Evolutionary conservation across 1,140 invertebrate genomes (phyloP).

Genomic region (Leptoteleia sp.): DNA sequence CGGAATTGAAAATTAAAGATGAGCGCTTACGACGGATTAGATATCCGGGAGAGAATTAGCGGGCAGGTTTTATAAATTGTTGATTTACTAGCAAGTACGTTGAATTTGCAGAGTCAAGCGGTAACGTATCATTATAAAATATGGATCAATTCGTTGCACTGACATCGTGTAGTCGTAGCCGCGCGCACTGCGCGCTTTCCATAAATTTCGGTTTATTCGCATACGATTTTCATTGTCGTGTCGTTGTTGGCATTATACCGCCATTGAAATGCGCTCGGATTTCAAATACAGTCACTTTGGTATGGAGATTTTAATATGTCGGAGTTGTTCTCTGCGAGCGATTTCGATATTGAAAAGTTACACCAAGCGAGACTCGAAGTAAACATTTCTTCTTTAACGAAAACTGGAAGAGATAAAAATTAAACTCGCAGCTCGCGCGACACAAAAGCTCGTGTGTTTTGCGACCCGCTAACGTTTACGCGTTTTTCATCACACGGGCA

Average conservation of each 20-base stretch:
- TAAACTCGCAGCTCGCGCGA: slow-evolving; percentile 7
- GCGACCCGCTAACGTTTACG: no score
- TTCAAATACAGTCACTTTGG: slow-evolving; percentile 45
- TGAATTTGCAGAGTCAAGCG: slow-evolving; percentile 51
- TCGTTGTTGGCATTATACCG: slow-evolving; percentile 58
- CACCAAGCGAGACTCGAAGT: background rate
- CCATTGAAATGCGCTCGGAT: slow-evolving; percentile 59
- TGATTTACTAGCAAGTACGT: slow-evolving; percentile 52
- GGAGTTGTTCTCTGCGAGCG: slow-evolving; percentile 17
- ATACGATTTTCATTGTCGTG: slow-evolving; percentile 54
- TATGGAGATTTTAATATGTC: slow-evolving; percentile 55
- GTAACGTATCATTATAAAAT: slow-evolving; percentile 60
- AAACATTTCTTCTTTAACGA: slow-evolving; percentile 5
- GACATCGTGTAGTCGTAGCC: slow-evolving; percentile 52
- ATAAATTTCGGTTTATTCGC: slow-evolving; percentile 64
- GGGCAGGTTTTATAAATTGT: slow-evolving; percentile 48
- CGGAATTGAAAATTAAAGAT: slow-evolving; percentile 36
- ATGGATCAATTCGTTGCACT: slow-evolving; percentile 57
- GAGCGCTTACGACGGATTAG: slow-evolving; percentile 37
- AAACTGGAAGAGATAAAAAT: no score
- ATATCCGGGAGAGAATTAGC: slow-evolving; percentile 33
- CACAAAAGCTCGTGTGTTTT: no score
- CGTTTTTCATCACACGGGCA: no score
- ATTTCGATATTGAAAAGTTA: slow-evolving; percentile 23
- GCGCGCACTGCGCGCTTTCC: slow-evolving; percentile 42